A percentile compares a stretch with the other conserved stretches of the same genome.
Evolutionary conservation across 2,888 invertebrate genomes (phyloP).

Genomic region (Hydraecia micacea): DNA sequence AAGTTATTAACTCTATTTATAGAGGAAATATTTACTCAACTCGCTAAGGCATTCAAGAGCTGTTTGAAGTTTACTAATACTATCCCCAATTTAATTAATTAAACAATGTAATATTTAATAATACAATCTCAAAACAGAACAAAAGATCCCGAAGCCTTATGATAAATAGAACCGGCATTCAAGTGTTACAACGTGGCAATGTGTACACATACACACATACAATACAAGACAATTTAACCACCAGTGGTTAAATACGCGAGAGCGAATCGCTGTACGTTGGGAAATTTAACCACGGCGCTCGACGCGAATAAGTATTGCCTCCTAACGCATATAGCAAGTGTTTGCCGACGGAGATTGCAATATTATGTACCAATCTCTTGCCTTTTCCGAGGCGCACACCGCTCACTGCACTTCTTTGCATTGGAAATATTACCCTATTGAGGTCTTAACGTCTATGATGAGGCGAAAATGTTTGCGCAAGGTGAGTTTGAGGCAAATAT

Average conservation of each 20-base stretch:
- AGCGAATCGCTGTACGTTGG: conserved; percentile 84
- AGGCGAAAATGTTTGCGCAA: conserved; percentile 58
- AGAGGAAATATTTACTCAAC: conserved; percentile 14
- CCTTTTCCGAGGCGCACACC: conserved; percentile 78
- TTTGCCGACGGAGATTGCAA: conserved; percentile 87
- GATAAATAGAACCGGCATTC: conserved; percentile 38
- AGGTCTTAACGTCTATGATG: conserved; percentile 72
- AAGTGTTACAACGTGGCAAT: conserved; percentile 50
- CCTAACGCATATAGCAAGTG: conserved; percentile 81
- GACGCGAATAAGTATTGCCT: conserved; percentile 80
- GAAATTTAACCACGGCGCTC: conserved; percentile 84
- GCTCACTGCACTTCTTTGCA: conserved; percentile 74
- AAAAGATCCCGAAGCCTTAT: conserved; percentile 26
- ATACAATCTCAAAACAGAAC: conserved; percentile 12
- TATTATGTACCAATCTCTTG: conserved; percentile 86
- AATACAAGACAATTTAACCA: conserved; percentile 77
- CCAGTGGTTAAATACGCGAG: conserved; percentile 85
- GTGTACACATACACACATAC: conserved; percentile 55
- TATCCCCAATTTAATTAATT: conserved; percentile 17
- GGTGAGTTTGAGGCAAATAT: conserved; percentile 44
- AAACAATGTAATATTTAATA: conserved; percentile 6
- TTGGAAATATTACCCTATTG: conserved; percentile 82
- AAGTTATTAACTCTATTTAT: conserved; percentile 36
- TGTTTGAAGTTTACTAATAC: conserved; percentile 18
- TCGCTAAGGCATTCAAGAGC: conserved; percentile 15